These are phyloP conservation scores for Drosophila takahashii DNA, from an alignment of 1,140 invertebrate species.

Conservation along the genomic window DNA sequence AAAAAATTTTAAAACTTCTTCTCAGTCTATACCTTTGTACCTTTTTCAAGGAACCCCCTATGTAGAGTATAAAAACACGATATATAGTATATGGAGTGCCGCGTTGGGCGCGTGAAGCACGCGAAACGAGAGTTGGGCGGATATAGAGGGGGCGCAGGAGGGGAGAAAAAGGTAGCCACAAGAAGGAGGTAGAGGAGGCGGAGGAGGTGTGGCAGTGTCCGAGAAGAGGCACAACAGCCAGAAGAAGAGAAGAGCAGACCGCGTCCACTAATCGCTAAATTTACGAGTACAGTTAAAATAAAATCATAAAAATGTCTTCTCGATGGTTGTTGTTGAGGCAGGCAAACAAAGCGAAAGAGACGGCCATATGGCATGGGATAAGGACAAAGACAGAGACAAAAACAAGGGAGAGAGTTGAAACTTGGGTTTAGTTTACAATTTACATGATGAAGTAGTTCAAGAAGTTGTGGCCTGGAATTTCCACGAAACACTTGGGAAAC, in stretches of 20 bases:
- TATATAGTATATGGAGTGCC: constrained; percentile 59
- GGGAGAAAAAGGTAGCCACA: constrained; percentile 14
- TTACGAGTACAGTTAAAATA: constrained; percentile 81
- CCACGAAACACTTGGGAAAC: constrained; percentile 46
- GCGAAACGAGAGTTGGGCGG: constrained; percentile 37
- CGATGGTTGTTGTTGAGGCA: constrained; percentile 50
- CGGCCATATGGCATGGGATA: constrained; percentile 4
- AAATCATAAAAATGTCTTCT: constrained; percentile 75
- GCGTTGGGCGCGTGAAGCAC: constrained; percentile 68
- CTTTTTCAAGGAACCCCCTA: background rate
- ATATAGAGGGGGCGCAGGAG: background rate
- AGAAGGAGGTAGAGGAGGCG: constrained; percentile 12
- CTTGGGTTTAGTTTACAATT: constrained; percentile 48
- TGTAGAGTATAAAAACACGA: constrained; percentile 18
- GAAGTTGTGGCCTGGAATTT: constrained; percentile 47
- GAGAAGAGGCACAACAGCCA: constrained; percentile 31
- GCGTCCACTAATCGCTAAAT: constrained; percentile 77
- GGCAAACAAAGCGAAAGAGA: constrained; percentile 30
- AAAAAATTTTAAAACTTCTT: background rate
- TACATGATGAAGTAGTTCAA: constrained; percentile 60
- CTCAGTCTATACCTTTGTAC: background rate
- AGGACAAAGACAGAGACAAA: constrained; percentile 7
- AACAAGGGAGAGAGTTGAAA: constrained; percentile 19
- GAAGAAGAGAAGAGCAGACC: constrained; percentile 26
- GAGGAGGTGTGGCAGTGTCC: constrained; percentile 21